phyloP scores from a whole-genome alignment of 1,140 invertebrate species.

The Probaryconus sp. region DNA sequence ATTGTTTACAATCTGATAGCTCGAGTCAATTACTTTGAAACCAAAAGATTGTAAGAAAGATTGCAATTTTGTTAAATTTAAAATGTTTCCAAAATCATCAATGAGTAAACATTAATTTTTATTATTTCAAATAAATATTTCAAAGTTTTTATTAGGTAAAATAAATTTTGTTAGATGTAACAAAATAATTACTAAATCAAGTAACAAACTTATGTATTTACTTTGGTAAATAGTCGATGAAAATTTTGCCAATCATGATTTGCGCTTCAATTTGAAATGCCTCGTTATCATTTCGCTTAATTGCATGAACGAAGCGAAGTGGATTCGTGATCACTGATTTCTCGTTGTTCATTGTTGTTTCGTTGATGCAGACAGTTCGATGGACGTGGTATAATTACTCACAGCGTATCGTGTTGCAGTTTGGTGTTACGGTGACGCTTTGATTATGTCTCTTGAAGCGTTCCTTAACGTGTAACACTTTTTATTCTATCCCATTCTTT shows the following conservation, averaged over 20 bases:
- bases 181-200: no score
- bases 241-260: slow-evolving; percentile 54
- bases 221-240: slow-evolving; percentile 6
- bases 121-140: no score
- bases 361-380: slow-evolving; percentile 58
- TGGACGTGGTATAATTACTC: slow-evolving; percentile 69
- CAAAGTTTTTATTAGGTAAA: no score
- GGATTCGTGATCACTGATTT: slow-evolving; percentile 52
- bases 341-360: slow-evolving; percentile 54
- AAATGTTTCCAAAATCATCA: no score
- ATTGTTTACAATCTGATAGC: slow-evolving; percentile 12
- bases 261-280: slow-evolving; percentile 52
- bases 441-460: slow-evolving; percentile 73
- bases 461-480: slow-evolving; percentile 66
- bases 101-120: no score
- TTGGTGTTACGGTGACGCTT: slow-evolving; percentile 72
- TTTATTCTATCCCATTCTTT: slow-evolving; percentile 12
- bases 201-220: no score
- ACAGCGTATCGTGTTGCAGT: slow-evolving; percentile 66
- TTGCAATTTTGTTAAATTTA: no score
- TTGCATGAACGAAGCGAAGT: slow-evolving; percentile 45
- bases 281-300: slow-evolving; percentile 59
- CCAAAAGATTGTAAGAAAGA: no score
- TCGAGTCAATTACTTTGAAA: neutral
- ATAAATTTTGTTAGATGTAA: no score